Evolutionary conservation across 2,113 vertebrate species (phyloP).

Genomic region (Cryptomyrus ogoouensis): DNA sequence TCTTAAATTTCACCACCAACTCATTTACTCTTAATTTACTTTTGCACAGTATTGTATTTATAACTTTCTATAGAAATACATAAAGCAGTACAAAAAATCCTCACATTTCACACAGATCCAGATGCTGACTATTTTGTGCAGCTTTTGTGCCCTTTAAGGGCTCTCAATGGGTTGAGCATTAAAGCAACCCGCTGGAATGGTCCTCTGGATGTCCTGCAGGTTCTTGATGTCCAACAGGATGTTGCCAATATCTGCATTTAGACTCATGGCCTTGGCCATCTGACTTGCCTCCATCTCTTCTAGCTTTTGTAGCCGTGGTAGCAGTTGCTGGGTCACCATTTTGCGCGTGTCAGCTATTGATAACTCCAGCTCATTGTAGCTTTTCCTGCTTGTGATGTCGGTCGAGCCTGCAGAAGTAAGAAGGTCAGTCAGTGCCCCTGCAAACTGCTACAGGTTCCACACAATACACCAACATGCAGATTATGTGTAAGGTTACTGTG

Average conservation of each 20-base stretch:
- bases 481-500: not conserved
- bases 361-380: conserved; percentile 51
- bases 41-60: not conserved
- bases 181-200: conserved; percentile 73
- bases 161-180: conserved; percentile 73
- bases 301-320: conserved; percentile 57
- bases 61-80: not conserved
- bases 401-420: conserved; percentile 56
- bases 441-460: not conserved
- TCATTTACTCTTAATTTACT: not conserved
- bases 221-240: conserved; percentile 76
- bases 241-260: conserved; percentile 66
- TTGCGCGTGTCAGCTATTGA: conserved; percentile 41
- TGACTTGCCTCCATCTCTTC: conserved; percentile 57
- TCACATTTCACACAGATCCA: not conserved
- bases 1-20: not conserved
- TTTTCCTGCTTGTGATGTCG: conserved; percentile 53
- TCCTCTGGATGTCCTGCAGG: conserved; percentile 70
- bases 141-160: conserved; percentile 52
- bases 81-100: not conserved
- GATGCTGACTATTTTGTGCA: not conserved
- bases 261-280: conserved; percentile 37
- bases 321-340: conserved; percentile 54
- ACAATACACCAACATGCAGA: not conserved
- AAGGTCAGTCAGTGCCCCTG: conserved; percentile 21